Base-by-base conservation (phyloP, 23 tunicate genomes). In the Diplosoma virens region DNA sequence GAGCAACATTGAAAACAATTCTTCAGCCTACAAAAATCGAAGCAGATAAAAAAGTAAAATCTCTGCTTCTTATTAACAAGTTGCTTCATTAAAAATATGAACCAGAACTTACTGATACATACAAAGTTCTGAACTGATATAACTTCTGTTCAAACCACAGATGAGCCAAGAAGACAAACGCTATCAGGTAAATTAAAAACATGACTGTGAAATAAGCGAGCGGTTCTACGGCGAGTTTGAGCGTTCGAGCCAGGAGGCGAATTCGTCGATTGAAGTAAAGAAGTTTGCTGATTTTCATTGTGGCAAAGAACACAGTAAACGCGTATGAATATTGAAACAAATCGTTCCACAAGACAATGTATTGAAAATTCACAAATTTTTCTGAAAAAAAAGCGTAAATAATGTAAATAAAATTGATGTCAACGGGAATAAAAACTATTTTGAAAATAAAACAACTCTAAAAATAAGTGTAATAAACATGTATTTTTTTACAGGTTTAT, bases 141-240 rank as follows among this genome's bases (percentile, higher is more conserved):
- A 89, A 58, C 32, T 78, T 89, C 84, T 89, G 96, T 36, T 89
- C 96, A 52, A 89, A 89, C 96, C 96, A 89, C 17, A 89, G 59
- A 52, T 86, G 41, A 7, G 96, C 82, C 1, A 82, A 66, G 60
- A 82, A 78, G 2, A 82, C 56, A 56, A 82, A 89, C 9, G 87
- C 84, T 14, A 59, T 17, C 37, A 89, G 82, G 47, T 89, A 89
- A 27, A 89, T 83, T 0, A 53, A 25, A 70, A 89, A 89, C 96
- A 89, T 89, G 28, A 50, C 35, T 1, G 83, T 47, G 63, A 89
- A 89, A 9, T 41, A 68, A 7, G 59, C 23, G 52, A 82, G 33
- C 7, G 88, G 88, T 50, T 66, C 73, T 0, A 84, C 88, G 5
- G 96, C 86, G 33, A 66, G 80, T n/a, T 45, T 14, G 30, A 89